Base-by-base conservation (phyloP, 2,888 invertebrate genomes). In the Campaea margaritaria region DNA sequence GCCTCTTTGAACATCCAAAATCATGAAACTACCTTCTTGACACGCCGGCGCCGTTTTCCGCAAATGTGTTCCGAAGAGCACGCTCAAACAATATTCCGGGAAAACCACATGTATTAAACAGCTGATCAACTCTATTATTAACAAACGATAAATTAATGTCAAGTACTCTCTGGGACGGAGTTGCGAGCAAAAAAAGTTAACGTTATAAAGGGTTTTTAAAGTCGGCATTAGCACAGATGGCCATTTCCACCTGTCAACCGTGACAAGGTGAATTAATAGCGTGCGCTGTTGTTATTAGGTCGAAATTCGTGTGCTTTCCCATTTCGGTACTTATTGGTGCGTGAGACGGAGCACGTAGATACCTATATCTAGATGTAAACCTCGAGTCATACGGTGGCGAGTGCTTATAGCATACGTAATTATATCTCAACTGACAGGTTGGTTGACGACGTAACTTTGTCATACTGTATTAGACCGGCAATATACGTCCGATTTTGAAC, bases 291-390 rank as follows among this genome's bases (percentile, higher is more conserved):
- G 9, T 8, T 2, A 55, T 59, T 50, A 47, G 53, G 61, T 62
- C 13, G 10, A 47, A 16, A 65, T 42, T 69, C 8, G 62, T 39
- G 4, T 49, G 45, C 38, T 14, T 46, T 31, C 14, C 27, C 45
- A 39, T 28, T 21, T 42, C 59, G 54, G 49, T 52, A 44, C 45
- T 45, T 27, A 44, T 13, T 31, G 44, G 50, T 60, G 60, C 68
- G 67, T 65, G 67, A 60, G 65, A 38, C n/a, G 34, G 31, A 48
- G 44, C 68, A 67, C 68, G 67, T 68, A n/a, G n/a, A n/a, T n/a
- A 67, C 31, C 9, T 27, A 59, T 21, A 14, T 49, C 21, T 39
- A 27, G 15, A 46, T 14, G 16, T 38, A 34, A 56, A 60, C 56
- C 46, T 67, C 56, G 62, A 48, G 67, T 58, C 65, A 62, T 21